A percentile compares a stretch with the other conserved stretches of the same genome.
Conservation (phyloP, 2,113 vertebrate species). For the Epinephelus moara region DNA sequence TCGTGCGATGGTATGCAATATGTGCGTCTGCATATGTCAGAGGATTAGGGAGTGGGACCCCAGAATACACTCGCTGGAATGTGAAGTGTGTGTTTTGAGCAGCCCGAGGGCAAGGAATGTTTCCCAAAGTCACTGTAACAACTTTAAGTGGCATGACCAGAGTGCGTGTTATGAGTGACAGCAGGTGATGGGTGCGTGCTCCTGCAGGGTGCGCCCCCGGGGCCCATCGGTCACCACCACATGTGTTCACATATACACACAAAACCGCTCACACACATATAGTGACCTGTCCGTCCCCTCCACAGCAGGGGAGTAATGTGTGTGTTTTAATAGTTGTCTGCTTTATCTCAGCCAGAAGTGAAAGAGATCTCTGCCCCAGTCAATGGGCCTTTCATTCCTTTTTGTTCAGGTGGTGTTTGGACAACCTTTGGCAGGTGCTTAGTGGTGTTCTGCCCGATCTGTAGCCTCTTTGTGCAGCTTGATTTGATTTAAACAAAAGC, state of each 20-base stretch:
- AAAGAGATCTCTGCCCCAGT: conserved; percentile 59
- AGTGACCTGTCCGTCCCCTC: conserved; percentile 7
- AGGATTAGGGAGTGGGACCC: conserved; percentile 77
- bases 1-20: conserved; percentile 63
- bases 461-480: conserved; percentile 52
- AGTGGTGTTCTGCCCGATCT: conserved; percentile 32
- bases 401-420: conserved; percentile 64
- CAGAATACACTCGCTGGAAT: conserved; percentile 79
- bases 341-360: conserved; percentile 62
- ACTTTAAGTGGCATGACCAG: conserved; percentile 63
- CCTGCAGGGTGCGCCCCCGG: conserved; percentile 46
- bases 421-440: conserved; percentile 69
- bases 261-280: background rate
- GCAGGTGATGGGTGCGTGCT: conserved; percentile 73
- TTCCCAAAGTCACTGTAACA: conserved; percentile 65
- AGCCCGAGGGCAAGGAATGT: conserved; percentile 65
- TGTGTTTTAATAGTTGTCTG: conserved; percentile 65
- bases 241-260: conserved; percentile 8
- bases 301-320: conserved; percentile 28
- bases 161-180: conserved; percentile 63
- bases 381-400: conserved; percentile 66
- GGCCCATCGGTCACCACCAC: conserved; percentile 40
- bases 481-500: conserved; percentile 43
- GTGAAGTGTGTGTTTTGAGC: conserved; percentile 75
- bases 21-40: conserved; percentile 70